phyloP scores from a whole-genome alignment of 2,797 vertebrate genomes.

The Taeniopygia guttata region DNA sequence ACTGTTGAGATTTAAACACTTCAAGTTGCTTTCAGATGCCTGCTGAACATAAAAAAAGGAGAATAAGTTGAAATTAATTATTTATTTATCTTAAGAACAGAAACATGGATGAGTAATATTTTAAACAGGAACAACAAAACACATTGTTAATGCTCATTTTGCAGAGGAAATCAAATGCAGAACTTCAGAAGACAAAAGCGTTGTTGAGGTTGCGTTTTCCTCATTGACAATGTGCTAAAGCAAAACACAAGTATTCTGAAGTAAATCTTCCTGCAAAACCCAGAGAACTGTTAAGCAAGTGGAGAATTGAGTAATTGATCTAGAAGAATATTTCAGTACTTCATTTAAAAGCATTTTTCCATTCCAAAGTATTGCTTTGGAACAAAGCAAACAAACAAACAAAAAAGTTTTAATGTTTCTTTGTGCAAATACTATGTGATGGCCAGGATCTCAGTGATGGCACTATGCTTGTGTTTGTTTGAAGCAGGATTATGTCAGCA shows the following conservation, averaged over 20 bases:
- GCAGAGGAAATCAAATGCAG: neutral
- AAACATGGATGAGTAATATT: neutral
- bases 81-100: neutral
- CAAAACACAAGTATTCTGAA: neutral
- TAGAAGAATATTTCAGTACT: neutral
- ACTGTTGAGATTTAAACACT: neutral
- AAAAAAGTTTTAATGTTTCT: neutral
- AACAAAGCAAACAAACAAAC: no score
- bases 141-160: neutral
- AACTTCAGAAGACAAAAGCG: neutral
- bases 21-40: neutral
- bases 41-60: neutral
- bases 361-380: neutral
- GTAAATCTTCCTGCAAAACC: neutral
- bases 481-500: neutral
- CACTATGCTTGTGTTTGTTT: neutral
- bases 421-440: neutral
- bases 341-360: neutral
- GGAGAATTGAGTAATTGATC: neutral
- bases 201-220: neutral
- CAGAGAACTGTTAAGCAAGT: neutral
- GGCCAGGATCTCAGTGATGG: neutral
- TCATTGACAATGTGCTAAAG: neutral
- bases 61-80: neutral
- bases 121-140: neutral